Evolutionary conservation across 1,140 invertebrate species (phyloP).

Genomic region (Ceratoteleas bidentatus): DNA sequence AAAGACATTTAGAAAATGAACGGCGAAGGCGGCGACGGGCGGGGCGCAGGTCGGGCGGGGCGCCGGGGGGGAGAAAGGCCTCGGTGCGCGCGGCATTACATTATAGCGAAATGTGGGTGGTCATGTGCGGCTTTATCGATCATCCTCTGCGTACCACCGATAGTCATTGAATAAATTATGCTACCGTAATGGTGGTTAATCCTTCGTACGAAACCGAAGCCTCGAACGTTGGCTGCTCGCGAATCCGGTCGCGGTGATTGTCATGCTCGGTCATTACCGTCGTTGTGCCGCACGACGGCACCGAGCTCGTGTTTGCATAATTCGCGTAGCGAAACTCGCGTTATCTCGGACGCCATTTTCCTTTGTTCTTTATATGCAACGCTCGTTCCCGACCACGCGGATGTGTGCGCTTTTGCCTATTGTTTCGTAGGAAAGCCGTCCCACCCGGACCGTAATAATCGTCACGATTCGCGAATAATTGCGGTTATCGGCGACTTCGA

Average conservation of each 20-base stretch:
- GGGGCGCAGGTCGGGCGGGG: conserved; percentile 4
- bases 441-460: conserved; percentile 38
- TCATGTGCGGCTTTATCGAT: conserved; percentile 68
- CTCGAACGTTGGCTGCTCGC: conserved; percentile 40
- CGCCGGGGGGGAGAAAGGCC: conserved; percentile 8
- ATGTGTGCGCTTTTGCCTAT: conserved; percentile 54
- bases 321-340: conserved; percentile 52
- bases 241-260: conserved; percentile 64
- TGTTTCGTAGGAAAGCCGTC: conserved; percentile 20
- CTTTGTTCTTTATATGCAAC: conserved; percentile 62
- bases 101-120: conserved; percentile 55
- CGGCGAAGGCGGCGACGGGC: conserved; percentile 5
- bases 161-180: conserved; percentile 75
- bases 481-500: too few relatives aligned
- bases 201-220: conserved; percentile 65
- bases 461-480: conserved; percentile 31
- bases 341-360: conserved; percentile 65
- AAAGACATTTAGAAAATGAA: conserved; percentile 42
- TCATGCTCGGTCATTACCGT: conserved; percentile 69
- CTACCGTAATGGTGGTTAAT: conserved; percentile 69
- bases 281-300: conserved; percentile 56
- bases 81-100: conserved; percentile 31
- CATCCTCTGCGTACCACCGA: conserved; percentile 66
- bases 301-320: conserved; percentile 64
- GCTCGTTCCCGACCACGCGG: conserved; percentile 49